These are phyloP conservation scores for Pygocentrus nattereri DNA, from an alignment of 2,797 vertebrate genomes.

Conservation along the genomic window DNA sequence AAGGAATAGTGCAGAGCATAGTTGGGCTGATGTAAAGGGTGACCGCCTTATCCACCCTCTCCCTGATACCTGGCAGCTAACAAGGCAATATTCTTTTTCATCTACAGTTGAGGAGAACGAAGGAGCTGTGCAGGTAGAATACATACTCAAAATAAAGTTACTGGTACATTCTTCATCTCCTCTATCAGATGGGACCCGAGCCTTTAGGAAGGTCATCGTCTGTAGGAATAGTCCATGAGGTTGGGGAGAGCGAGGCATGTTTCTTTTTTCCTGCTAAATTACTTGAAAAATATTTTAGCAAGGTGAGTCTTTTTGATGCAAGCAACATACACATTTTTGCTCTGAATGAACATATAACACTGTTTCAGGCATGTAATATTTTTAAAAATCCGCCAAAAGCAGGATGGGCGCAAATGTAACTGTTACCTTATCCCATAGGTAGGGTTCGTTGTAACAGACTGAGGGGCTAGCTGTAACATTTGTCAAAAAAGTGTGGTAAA, in stretches of 20 bases:
- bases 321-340: too few species aligned
- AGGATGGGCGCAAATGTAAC: too few species aligned
- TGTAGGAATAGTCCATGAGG: not conserved
- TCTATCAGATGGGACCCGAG: not conserved
- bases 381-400: too few species aligned
- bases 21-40: conserved; percentile 57
- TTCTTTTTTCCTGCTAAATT: too few species aligned
- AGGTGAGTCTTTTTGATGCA: too few species aligned
- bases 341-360: too few species aligned
- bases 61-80: conserved; percentile 51
- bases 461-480: not conserved
- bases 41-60: conserved; percentile 59
- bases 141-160: not conserved
- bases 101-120: not conserved
- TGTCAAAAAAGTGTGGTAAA: not conserved
- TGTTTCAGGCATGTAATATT: too few species aligned
- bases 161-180: not conserved
- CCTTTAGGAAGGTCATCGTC: not conserved
- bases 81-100: not conserved
- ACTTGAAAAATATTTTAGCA: too few species aligned
- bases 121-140: not conserved
- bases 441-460: too few species aligned
- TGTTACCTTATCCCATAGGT: too few species aligned
- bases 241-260: too few species aligned
- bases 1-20: conserved; percentile 52